Percentiles rank a stretch among this genome's conserved stretches.
Conservation (phyloP, 2,113 vertebrate species). For the Scomber scombrus region DNA sequence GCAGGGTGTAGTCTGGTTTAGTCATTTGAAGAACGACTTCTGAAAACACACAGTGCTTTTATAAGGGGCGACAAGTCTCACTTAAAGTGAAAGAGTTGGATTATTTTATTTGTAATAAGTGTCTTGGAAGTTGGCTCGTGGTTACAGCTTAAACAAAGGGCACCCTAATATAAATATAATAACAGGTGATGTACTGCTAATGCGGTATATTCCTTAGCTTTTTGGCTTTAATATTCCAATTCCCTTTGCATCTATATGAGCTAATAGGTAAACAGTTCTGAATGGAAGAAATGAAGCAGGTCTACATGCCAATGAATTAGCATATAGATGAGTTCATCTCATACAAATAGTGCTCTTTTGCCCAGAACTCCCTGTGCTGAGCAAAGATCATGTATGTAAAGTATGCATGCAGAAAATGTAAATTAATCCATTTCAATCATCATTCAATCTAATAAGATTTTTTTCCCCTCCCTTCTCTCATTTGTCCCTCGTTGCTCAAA, state of each 20-base stretch:
- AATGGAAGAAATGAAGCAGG: constrained; percentile 86
- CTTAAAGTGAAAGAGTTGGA: constrained; percentile 57
- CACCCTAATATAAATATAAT: constrained; percentile 80
- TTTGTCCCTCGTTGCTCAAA: constrained; percentile 80
- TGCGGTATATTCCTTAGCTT: constrained; percentile 78
- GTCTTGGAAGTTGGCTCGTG: constrained; percentile 60
- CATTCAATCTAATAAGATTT: constrained; percentile 83
- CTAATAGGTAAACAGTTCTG: constrained; percentile 89
- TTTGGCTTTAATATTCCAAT: constrained; percentile 82
- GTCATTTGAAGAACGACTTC: constrained; percentile 44
- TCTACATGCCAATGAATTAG: constrained; percentile 88
- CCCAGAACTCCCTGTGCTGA: constrained; percentile 85
- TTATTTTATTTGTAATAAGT: constrained; percentile 71
- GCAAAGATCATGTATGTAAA: constrained; percentile 88
- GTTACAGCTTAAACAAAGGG: constrained; percentile 79
- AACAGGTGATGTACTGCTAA: constrained; percentile 83
- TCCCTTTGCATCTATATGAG: constrained; percentile 84
- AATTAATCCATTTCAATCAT: constrained; percentile 87
- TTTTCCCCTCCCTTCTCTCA: constrained; percentile 48
- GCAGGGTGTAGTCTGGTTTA: constrained; percentile 22
- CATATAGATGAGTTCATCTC: constrained; percentile 91
- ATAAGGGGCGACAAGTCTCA: constrained; percentile 67
- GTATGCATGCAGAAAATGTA: constrained; percentile 86
- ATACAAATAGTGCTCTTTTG: constrained; percentile 88
- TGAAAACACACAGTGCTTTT: constrained; percentile 45